These are phyloP conservation scores for Reinhardtius hippoglossoides DNA, from an alignment of 2,113 vertebrate species.

Conservation along the genomic window DNA sequence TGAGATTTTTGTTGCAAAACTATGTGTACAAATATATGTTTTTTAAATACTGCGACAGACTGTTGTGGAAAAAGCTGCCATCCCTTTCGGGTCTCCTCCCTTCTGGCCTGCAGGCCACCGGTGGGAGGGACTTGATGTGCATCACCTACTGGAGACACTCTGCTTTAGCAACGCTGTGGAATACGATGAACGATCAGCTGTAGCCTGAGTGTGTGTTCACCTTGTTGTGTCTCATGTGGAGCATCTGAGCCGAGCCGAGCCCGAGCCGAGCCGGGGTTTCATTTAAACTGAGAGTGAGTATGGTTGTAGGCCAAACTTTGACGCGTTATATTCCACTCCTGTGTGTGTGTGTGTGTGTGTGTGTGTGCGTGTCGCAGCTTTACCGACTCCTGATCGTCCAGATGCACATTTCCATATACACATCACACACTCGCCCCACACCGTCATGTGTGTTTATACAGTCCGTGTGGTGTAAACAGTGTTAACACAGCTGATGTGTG, in stretches of 20 bases:
- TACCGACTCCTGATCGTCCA: background rate
- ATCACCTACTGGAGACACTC: slow-evolving; percentile 32
- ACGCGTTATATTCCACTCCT: background rate
- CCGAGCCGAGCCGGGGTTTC: background rate
- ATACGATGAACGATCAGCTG: background rate
- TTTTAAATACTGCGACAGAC: too few species aligned
- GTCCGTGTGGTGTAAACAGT: background rate
- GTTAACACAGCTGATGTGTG: background rate
- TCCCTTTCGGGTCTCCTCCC: background rate
- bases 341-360: background rate
- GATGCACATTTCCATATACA: background rate
- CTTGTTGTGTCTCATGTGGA: background rate
- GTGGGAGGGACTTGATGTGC: slow-evolving; percentile 67
- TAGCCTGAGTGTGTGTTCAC: background rate
- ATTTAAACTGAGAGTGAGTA: slow-evolving; percentile 49
- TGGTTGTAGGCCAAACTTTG: background rate
- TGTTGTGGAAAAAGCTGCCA: background rate
- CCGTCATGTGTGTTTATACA: background rate
- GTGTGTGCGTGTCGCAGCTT: background rate
- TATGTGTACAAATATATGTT: too few species aligned
- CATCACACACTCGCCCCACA: background rate
- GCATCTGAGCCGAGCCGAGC: background rate
- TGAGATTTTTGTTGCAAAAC: too few species aligned
- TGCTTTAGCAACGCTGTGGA: background rate
- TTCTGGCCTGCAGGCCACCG: background rate